These are phyloP conservation scores for Heptranchias perlo DNA, from an alignment of 2,113 vertebrate species.

Conservation along the genomic window DNA sequence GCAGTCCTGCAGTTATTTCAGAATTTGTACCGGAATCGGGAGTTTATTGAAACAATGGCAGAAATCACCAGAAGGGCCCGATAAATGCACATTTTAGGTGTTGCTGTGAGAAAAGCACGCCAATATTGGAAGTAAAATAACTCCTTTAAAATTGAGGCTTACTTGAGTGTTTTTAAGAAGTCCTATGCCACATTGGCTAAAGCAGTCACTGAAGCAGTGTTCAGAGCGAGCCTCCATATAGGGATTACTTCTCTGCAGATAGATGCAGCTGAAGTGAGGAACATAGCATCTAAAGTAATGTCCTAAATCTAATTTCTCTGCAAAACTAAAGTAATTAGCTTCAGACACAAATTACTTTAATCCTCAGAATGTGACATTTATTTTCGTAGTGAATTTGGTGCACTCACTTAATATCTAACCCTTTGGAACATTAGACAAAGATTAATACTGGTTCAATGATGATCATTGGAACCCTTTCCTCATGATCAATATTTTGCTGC, in stretches of 20 bases:
- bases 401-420: not conserved
- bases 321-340: slow-evolving; percentile 1
- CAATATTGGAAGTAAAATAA: not conserved
- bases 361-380: not conserved
- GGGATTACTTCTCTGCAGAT: not conserved
- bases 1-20: not conserved
- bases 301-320: not conserved
- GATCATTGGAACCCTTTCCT: not conserved
- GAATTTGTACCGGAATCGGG: not conserved
- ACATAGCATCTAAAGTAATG: not conserved
- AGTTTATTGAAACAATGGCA: not conserved
- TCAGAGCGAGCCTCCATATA: not conserved
- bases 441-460: not conserved
- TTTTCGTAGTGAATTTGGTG: not conserved
- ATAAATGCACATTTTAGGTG: not conserved
- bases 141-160: not conserved
- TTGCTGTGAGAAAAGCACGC: not conserved
- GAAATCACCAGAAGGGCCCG: not conserved
- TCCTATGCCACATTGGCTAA: not conserved
- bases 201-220: not conserved
- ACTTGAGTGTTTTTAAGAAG: not conserved
- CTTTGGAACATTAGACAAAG: not conserved
- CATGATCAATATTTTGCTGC: not conserved
- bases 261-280: not conserved
- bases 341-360: not conserved